Conservation (phyloP, 2,888 invertebrate genomes). For the Melanostoma scalare region DNA sequence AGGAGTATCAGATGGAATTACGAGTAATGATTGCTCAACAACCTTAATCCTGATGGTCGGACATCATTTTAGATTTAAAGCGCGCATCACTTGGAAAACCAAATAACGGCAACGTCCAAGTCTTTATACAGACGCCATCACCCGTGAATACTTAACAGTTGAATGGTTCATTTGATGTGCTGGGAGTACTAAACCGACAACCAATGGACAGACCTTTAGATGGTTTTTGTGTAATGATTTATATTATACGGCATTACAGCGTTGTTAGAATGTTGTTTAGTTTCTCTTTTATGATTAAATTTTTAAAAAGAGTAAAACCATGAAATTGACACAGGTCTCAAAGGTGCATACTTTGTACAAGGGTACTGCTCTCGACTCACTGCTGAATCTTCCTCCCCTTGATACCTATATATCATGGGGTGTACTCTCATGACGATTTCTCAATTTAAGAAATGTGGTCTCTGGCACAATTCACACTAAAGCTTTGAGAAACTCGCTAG, state of each 20-base stretch:
- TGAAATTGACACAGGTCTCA: no score
- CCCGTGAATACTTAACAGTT: constrained; percentile 61
- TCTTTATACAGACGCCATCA: constrained; percentile 6
- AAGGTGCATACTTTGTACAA: no score
- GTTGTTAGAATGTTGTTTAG: constrained; percentile 2
- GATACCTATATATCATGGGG: no score
- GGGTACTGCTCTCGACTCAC: no score
- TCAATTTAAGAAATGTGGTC: no score
- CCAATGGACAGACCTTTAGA: constrained; percentile 3
- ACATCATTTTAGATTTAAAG: constrained; percentile 60
- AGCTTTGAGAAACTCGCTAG: no score
- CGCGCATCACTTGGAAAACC: constrained; percentile 37
- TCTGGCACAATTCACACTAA: no score
- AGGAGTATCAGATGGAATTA: constrained; percentile 40
- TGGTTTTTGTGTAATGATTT: neutral
- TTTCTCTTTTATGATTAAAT: no score
- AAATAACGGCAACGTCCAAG: constrained; percentile 10
- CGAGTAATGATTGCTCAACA: constrained; percentile 70
- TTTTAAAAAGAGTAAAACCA: no score
- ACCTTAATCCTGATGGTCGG: constrained; percentile 67
- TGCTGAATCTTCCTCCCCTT: no score
- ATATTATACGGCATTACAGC: neutral
- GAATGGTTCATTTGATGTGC: constrained; percentile 66
- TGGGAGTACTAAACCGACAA: constrained; percentile 9
- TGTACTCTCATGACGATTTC: no score